Conservation (phyloP, 2,113 vertebrate species). For the Poeciliopsis prolifica region DNA sequence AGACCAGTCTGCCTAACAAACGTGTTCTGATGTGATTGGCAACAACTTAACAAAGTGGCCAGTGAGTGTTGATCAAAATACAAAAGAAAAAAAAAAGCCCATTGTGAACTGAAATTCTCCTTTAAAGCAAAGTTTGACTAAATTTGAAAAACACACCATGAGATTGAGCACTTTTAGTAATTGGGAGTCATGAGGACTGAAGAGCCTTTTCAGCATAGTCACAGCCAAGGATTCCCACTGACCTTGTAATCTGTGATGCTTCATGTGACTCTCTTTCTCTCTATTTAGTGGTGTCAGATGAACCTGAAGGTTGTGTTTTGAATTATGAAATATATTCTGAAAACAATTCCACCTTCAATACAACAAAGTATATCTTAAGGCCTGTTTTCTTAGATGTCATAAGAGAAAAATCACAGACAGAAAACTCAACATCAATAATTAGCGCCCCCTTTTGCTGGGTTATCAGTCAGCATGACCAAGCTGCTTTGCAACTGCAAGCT, state of each 20-base stretch:
- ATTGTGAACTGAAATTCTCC: conserved; percentile 13
- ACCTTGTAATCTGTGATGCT: conserved; percentile 51
- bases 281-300: conserved; percentile 21
- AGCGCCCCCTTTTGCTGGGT: conserved; percentile 15
- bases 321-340: background rate
- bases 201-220: conserved; percentile 29
- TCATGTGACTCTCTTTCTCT: conserved; percentile 7
- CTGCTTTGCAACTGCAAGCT: conserved; percentile 1
- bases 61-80: background rate
- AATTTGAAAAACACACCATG: conserved; percentile 36
- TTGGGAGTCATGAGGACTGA: conserved; percentile 42
- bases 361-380: background rate
- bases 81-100: background rate
- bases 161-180: conserved; percentile 37
- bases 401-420: background rate
- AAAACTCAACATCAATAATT: conserved; percentile 9
- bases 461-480: background rate
- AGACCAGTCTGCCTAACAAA: background rate
- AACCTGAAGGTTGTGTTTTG: conserved; percentile 19
- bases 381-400: background rate
- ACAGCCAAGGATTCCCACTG: conserved; percentile 23
- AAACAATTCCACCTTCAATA: background rate
- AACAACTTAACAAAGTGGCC: background rate
- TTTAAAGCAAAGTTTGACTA: conserved; percentile 19
- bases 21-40: background rate